A percentile compares a stretch with the other conserved stretches of the same genome.
Conservation (phyloP, 2,888 invertebrate species). For the Zygaena filipendulae region DNA sequence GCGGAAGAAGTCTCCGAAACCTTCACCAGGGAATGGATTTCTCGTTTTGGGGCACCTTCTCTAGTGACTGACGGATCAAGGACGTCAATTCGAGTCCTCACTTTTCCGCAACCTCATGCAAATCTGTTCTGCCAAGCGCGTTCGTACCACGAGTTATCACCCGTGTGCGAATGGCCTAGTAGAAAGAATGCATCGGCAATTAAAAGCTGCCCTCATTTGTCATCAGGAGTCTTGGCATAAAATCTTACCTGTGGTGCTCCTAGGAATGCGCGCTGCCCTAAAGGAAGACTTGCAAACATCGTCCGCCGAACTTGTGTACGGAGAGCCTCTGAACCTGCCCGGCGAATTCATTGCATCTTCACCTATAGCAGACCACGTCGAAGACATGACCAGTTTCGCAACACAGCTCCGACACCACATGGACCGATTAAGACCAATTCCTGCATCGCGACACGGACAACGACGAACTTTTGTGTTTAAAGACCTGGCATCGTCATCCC, state of each 20-base stretch:
- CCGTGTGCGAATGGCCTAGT: slow-evolving; percentile 13
- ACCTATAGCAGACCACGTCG: background rate
- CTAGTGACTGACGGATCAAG: slow-evolving; percentile 12
- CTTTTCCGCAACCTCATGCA: slow-evolving; percentile 3
- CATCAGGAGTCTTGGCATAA: no score
- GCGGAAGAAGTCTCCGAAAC: slow-evolving; percentile 13
- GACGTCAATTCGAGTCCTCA: slow-evolving; percentile 12
- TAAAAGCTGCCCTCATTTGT: no score
- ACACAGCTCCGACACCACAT: slow-evolving; percentile 3
- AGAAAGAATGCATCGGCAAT: slow-evolving; percentile 16
- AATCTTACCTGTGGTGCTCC: no score
- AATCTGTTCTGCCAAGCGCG: slow-evolving; percentile 7
- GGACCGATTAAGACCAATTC: slow-evolving; percentile 1
- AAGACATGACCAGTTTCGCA: slow-evolving; percentile 4
- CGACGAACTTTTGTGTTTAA: slow-evolving; percentile 6
- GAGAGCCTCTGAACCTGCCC: no score
- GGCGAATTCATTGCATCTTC: slow-evolving; percentile 13
- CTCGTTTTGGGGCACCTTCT: slow-evolving; percentile 13
- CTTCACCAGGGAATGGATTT: slow-evolving; percentile 9
- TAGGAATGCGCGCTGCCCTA: no score
- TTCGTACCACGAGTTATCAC: slow-evolving; percentile 14
- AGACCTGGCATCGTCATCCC: slow-evolving; percentile 4
- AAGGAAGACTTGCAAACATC: no score
- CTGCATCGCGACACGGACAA: slow-evolving; percentile 1
- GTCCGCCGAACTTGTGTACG: no score